phyloP scores from a whole-genome alignment of 2,113 vertebrate species.

The Burhinus bistriatus region DNA sequence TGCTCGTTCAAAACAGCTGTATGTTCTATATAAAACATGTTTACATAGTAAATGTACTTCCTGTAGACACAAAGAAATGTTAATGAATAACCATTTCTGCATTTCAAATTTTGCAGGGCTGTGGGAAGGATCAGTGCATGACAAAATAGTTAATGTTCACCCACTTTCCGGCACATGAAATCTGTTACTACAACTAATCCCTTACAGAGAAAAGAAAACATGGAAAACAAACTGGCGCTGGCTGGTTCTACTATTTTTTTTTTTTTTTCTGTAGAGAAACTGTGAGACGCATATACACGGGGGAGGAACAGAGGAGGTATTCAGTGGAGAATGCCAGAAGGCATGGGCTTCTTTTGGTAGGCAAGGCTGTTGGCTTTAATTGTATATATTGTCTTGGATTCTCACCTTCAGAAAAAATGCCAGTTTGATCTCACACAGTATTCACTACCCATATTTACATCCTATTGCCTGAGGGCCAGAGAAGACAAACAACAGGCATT shows the following conservation, averaged over 20 bases:
- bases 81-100: constrained; percentile 61
- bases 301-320: constrained; percentile 34
- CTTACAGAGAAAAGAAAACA: constrained; percentile 57
- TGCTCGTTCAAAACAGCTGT: constrained; percentile 47
- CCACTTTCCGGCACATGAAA: constrained; percentile 59
- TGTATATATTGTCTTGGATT: constrained; percentile 42
- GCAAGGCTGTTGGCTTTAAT: constrained; percentile 40
- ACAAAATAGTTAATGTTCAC: constrained; percentile 64
- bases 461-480: background rate
- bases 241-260: background rate
- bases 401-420: constrained; percentile 21
- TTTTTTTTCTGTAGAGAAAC: background rate
- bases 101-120: constrained; percentile 58
- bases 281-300: constrained; percentile 43
- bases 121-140: constrained; percentile 48
- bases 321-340: constrained; percentile 47
- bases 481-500: background rate
- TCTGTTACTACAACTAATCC: constrained; percentile 60
- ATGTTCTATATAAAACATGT: constrained; percentile 61
- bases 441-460: constrained; percentile 41
- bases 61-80: constrained; percentile 64
- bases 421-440: constrained; percentile 9
- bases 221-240: constrained; percentile 13
- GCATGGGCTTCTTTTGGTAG: background rate
- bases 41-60: constrained; percentile 67